Conservation (phyloP, 2,888 invertebrate genomes). For the Eupithecia subumbrata region DNA sequence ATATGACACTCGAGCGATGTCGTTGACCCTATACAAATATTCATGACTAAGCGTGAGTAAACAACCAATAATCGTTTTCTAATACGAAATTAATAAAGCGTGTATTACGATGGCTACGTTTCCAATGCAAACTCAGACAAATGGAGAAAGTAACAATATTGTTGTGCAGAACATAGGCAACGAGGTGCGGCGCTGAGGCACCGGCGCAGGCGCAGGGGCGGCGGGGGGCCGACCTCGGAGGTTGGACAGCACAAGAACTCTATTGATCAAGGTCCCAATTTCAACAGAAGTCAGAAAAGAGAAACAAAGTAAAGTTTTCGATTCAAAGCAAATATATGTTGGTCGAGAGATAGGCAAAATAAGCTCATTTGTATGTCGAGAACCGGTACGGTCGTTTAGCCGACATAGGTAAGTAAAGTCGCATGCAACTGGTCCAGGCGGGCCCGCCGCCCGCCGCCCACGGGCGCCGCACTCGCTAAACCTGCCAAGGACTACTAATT, state of each 20-base stretch:
- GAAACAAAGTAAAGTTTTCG: neutral
- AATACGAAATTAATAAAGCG: neutral
- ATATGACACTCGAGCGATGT: neutral
- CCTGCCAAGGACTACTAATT: conserved; percentile 71
- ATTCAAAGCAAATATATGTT: neutral
- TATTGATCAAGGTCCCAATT: neutral
- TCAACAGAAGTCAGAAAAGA: neutral
- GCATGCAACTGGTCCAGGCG: conserved; percentile 35
- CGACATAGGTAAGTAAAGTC: conserved; percentile 21
- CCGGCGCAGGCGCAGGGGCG: conserved; percentile 22
- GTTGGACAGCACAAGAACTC: neutral
- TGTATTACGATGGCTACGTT: neutral
- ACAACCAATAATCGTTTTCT: neutral
- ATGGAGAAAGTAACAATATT: conserved; percentile 27
- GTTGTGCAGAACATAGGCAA: conserved; percentile 31
- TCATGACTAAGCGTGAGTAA: neutral
- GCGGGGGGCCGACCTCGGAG: neutral
- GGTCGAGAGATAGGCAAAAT: neutral
- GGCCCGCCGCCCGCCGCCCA: conserved; percentile 58
- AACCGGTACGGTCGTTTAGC: conserved; percentile 26
- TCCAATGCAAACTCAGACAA: neutral
- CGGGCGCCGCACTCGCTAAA: conserved; percentile 62
- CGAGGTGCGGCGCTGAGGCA: neutral
- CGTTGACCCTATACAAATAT: neutral
- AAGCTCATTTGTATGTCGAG: conserved; percentile 15